Evolutionary conservation across 2,888 invertebrate genomes (phyloP).

Genomic region (Suillia variegata): DNA sequence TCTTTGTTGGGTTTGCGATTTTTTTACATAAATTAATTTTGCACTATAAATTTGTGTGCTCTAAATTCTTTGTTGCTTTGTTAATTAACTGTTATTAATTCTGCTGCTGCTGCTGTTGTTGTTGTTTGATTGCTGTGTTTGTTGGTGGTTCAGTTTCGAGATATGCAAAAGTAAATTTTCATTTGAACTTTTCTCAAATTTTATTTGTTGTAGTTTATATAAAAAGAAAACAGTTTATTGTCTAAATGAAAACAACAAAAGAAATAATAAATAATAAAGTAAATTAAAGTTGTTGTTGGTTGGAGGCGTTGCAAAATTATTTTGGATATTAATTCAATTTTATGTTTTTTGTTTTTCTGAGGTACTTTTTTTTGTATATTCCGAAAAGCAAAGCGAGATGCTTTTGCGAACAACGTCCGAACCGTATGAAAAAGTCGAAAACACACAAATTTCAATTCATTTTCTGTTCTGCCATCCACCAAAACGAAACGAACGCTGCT

Average conservation of each 20-base stretch:
- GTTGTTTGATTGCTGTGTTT: background rate
- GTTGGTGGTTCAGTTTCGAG: too few species aligned
- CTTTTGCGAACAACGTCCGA: conserved; percentile 6
- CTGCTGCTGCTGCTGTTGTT: background rate
- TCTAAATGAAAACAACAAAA: background rate
- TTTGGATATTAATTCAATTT: background rate
- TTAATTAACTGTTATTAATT: background rate
- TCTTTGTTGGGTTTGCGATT: too few species aligned
- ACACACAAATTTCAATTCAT: conserved; percentile 38
- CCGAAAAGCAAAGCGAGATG: conserved; percentile 2
- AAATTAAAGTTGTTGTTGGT: background rate
- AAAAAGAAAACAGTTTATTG: background rate
- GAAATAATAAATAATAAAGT: background rate
- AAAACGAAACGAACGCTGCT: too few species aligned
- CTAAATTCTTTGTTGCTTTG: too few species aligned
- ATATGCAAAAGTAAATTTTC: too few species aligned
- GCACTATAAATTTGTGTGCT: too few species aligned
- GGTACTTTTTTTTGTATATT: conserved; percentile 14
- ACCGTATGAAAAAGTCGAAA: conserved; percentile 26
- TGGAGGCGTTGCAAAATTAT: background rate
- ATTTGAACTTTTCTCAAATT: too few species aligned
- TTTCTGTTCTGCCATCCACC: conserved; percentile 17
- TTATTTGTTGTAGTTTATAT: background rate
- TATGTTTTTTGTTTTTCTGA: conserved; percentile 5
- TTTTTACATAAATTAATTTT: too few species aligned